Conservation (phyloP, 2,113 vertebrate genomes). For the Furnarius figulus region DNA sequence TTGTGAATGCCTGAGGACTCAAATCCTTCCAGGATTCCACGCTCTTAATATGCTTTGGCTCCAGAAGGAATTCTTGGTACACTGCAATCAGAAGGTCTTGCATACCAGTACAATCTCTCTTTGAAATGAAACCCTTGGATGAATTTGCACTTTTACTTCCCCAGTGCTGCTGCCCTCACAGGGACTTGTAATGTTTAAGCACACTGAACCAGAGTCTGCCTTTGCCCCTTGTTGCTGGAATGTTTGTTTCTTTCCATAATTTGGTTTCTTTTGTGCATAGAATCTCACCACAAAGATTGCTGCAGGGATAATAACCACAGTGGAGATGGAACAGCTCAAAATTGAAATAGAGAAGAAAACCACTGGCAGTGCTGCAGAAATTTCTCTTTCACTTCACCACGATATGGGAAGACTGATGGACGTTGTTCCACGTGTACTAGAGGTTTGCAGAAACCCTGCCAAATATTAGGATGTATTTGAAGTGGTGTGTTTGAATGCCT, state of each 20-base stretch:
- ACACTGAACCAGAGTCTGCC: background rate
- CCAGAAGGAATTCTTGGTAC: background rate
- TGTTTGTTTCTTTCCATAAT: background rate
- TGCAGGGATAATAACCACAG: slow-evolving; percentile 40
- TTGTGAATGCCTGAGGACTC: background rate
- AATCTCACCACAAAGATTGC: slow-evolving; percentile 32
- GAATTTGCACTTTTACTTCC: background rate
- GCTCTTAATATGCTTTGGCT: background rate
- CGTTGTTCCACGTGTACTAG: slow-evolving; percentile 61
- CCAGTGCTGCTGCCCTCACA: background rate
- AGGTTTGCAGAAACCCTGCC: slow-evolving; percentile 64
- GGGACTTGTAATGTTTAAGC: background rate
- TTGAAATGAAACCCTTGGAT: background rate
- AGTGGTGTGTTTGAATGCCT: background rate
- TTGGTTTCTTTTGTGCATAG: slow-evolving; percentile 45
- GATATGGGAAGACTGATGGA: slow-evolving; percentile 63
- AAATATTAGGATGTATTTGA: background rate
- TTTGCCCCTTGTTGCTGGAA: background rate
- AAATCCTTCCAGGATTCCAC: background rate
- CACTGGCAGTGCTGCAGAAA: slow-evolving; percentile 9
- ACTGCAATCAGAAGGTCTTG: background rate
- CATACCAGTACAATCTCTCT: background rate
- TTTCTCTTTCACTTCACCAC: slow-evolving; percentile 72
- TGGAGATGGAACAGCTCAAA: slow-evolving; percentile 57
- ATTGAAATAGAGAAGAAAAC: slow-evolving; percentile 56